Conservation (phyloP, 2,797 vertebrate genomes). For the Dendrocincla fuliginosa region DNA sequence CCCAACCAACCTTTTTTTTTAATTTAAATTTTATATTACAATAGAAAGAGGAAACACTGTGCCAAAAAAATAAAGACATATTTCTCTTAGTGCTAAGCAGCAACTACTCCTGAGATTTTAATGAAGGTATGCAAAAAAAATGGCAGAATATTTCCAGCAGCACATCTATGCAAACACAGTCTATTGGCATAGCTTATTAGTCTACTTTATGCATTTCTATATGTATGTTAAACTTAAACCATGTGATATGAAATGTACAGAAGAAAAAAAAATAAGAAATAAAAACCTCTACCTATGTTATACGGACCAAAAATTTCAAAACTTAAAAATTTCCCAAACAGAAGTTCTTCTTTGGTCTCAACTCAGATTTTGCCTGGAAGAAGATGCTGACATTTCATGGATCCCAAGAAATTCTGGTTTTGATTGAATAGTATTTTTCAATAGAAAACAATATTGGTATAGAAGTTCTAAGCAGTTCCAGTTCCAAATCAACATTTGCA, state of each 20-base stretch:
- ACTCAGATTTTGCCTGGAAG: neutral
- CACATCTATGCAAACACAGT: neutral
- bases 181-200: neutral
- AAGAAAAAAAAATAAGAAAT: neutral
- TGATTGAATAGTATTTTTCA: neutral
- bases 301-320: neutral
- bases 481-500: neutral
- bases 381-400: neutral
- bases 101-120: slow-evolving; percentile 23
- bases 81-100: slow-evolving; percentile 9
- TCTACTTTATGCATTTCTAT: neutral
- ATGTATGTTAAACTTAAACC: neutral
- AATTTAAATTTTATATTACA: slow-evolving; percentile 3
- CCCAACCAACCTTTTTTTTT: neutral
- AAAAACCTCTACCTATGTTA: neutral
- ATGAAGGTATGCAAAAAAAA: slow-evolving; percentile 16
- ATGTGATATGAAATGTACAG: neutral
- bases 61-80: neutral
- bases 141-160: slow-evolving; percentile 16
- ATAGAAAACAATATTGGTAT: neutral
- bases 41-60: neutral
- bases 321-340: neutral
- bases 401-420: neutral
- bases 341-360: neutral
- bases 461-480: neutral